Conservation (phyloP, 2,113 vertebrate genomes). For the Pontoporia blainvillei region DNA sequence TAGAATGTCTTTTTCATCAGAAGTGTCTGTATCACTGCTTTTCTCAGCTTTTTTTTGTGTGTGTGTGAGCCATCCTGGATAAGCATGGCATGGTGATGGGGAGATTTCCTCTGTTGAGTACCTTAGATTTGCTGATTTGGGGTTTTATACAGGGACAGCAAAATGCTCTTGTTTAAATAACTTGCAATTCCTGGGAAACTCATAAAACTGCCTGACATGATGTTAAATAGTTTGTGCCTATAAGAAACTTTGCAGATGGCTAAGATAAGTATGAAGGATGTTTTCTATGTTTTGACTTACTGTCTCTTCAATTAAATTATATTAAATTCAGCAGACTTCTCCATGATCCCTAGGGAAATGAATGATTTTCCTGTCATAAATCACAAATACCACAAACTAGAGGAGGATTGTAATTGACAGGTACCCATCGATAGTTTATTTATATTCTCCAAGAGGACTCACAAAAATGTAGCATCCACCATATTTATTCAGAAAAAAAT, state of each 20-base stretch:
- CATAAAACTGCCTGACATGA: not conserved
- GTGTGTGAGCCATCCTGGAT: not conserved
- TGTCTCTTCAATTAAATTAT: not conserved
- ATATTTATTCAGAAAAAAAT: constrained; percentile 46
- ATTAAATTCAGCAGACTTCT: constrained; percentile 20
- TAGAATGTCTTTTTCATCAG: not conserved
- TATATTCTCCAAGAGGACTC: not conserved
- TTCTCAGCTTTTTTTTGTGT: not conserved
- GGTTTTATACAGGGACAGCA: not conserved
- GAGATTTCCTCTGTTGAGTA: not conserved
- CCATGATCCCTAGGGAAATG: not conserved
- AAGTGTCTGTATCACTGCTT: not conserved
- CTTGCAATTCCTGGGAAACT: not conserved
- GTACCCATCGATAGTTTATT: not conserved
- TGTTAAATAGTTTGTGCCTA: constrained; percentile 35
- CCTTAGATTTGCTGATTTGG: not conserved
- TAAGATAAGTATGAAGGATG: constrained; percentile 9
- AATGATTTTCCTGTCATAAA: constrained; percentile 2
- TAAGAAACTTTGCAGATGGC: constrained; percentile 36
- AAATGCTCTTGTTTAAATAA: constrained; percentile 30
- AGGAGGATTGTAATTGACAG: not conserved
- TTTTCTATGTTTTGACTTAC: constrained; percentile 36
- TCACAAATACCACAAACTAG: not conserved
- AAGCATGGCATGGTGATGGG: not conserved
- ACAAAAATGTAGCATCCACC: not conserved